phyloP scores from a whole-genome alignment of 2,888 invertebrate species.

The Dryadula phaetusa region DNA sequence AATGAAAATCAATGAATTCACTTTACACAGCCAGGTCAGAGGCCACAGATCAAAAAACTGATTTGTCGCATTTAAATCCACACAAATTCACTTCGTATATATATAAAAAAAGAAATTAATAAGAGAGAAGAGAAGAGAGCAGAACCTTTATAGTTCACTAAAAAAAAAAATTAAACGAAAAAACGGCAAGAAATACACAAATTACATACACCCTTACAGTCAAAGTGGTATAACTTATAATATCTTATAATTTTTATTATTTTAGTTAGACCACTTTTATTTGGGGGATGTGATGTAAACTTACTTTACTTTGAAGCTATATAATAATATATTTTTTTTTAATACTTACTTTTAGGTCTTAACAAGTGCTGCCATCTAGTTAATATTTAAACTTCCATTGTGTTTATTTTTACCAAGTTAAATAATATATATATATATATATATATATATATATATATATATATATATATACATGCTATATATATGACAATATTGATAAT shows the following conservation, averaged over 20 bases:
- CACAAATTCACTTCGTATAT: background rate
- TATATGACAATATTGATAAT: no score
- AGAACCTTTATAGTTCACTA: background rate
- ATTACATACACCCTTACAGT: background rate
- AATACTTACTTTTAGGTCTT: background rate
- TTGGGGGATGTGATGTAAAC: no score
- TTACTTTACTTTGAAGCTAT: no score
- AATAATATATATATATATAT: no score
- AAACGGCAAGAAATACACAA: background rate
- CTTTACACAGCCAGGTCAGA: background rate
- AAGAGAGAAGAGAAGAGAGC: background rate
- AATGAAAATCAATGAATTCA: background rate
- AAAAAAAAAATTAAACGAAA: background rate
- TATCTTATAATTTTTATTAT: background rate
- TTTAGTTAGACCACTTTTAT: background rate
- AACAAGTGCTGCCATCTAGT: conserved; percentile 8
- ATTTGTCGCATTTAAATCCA: no score
- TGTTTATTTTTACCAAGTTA: no score
- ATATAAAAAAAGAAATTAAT: background rate
- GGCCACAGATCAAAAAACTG: no score
- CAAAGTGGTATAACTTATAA: background rate
- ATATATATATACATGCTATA: no score
- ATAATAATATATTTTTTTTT: no score
- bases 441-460: no score
- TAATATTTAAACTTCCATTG: background rate